A percentile compares a stretch with the other conserved stretches of the same genome.
Conservation (phyloP, 2,113 vertebrate species). For the Panurus biarmicus region DNA sequence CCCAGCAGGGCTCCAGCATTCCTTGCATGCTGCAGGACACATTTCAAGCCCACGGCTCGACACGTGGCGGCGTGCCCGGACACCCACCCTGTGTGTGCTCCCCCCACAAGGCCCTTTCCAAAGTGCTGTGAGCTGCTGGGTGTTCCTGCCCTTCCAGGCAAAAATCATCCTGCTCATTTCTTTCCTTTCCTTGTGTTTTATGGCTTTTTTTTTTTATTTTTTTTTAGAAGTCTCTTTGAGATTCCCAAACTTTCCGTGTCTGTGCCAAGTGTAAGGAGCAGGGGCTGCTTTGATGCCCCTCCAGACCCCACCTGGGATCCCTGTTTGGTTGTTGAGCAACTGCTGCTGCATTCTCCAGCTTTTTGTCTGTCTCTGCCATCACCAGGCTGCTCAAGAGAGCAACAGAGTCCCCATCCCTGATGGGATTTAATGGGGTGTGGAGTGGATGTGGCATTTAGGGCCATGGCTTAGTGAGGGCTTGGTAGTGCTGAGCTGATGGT, state of each 20-base stretch:
- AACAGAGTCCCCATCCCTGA: neutral
- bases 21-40: neutral
- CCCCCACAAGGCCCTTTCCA: neutral
- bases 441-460: neutral
- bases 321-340: neutral
- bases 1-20: neutral
- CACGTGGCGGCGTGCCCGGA: accelerated
- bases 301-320: neutral
- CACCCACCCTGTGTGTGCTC: neutral
- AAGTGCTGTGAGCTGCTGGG: neutral
- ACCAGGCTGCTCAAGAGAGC: neutral
- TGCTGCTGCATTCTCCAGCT: neutral
- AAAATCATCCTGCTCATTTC: accelerated
- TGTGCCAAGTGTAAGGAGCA: too few species aligned
- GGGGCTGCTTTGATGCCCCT: neutral
- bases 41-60: neutral
- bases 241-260: neutral
- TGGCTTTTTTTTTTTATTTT: accelerated
- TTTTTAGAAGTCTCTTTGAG: neutral
- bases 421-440: neutral
- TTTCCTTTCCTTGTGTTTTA: neutral
- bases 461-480: neutral
- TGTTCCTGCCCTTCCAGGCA: neutral
- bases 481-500: neutral
- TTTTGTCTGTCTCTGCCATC: neutral